Base-by-base conservation (phyloP, 2,888 invertebrate species). In the Lymantria monacha region DNA sequence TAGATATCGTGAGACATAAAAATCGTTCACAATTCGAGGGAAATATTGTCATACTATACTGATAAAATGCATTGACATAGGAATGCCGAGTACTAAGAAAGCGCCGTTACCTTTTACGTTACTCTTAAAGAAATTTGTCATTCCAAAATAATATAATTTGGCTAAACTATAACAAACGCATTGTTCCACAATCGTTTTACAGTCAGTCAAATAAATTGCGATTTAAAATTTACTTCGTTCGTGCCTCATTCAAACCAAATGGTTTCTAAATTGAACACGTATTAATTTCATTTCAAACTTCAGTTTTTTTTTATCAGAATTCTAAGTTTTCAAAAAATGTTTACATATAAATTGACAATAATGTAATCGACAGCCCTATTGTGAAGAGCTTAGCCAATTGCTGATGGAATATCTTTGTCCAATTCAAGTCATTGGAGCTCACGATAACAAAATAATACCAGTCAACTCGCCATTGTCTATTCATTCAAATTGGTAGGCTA, bases 321-420 rank as follows among this genome's bases (percentile, higher is more conserved):
- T n/a, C 7, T 12, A 9, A 13, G 22, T 22, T 38, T 38, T 8
- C n/a, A 38, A 9, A n/a, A 38, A 13, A 38, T n/a, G 12, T 12
- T 38, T 3, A 8, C 8, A 10, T 2, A 8, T 5, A 38, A 38
- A 38, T 38, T 38, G 38, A 38, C 1, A 38, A n/a, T 8, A 33
- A 33, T 38, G 3, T 12, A 2, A n/a, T n/a, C 2, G 51, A 42
- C 59, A 66, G 45, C 66, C 63, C 61, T 66, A 42, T 36, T 30
- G 12, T 42, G 42, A 46, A 22, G 9, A 62, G 62, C 65, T 66
- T 66, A 56, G 69, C 72, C 76, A 76, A 78, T 80, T 73, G 70
- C 61, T 62, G 60, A 61, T 70, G 79, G 80, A 79, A 80, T 77
- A 66, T 74, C 66, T 73, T 58, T 48, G 51, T 59, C 56, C 67